phyloP scores from a whole-genome alignment of 92 coral and sea anemone species.

The Hydrozoanthus gracilis region DNA sequence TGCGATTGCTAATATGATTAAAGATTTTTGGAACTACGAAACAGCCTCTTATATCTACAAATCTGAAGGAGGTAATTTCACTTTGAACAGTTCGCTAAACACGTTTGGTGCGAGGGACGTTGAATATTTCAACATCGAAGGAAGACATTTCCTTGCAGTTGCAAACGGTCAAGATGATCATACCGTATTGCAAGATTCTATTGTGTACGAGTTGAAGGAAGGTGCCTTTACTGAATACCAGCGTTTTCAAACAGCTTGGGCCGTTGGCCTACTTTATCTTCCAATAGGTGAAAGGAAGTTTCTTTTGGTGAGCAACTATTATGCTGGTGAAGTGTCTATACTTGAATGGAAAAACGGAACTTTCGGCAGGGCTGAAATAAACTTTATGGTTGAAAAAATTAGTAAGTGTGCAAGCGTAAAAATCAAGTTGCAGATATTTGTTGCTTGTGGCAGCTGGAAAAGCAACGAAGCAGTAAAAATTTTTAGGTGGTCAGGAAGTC shows the following conservation, averaged over 20 bases:
- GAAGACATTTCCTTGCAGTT: conserved; percentile 40
- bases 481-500: no score
- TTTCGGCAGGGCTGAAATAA: no score
- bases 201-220: background rate
- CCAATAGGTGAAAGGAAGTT: no score
- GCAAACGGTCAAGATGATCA: background rate
- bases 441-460: no score
- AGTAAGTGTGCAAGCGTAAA: no score
- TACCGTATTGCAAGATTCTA: background rate
- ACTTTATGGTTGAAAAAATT: no score
- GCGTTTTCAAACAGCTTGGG: background rate
- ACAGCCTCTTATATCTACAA: background rate
- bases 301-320: no score
- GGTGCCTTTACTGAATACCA: background rate
- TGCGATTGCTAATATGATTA: background rate
- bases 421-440: no score
- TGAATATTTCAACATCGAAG: conserved; percentile 22
- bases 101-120: conserved; percentile 39
- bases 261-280: background rate
- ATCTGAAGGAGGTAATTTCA: background rate
- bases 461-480: no score
- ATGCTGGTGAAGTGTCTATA: no score
- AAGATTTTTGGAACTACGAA: background rate
- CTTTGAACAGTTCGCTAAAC: background rate
- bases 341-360: no score